Evolutionary conservation across 2,113 vertebrate genomes (phyloP), one percentile per base, ranked within the genome.

Genomic region (Proterorhinus semilunaris): DNA sequence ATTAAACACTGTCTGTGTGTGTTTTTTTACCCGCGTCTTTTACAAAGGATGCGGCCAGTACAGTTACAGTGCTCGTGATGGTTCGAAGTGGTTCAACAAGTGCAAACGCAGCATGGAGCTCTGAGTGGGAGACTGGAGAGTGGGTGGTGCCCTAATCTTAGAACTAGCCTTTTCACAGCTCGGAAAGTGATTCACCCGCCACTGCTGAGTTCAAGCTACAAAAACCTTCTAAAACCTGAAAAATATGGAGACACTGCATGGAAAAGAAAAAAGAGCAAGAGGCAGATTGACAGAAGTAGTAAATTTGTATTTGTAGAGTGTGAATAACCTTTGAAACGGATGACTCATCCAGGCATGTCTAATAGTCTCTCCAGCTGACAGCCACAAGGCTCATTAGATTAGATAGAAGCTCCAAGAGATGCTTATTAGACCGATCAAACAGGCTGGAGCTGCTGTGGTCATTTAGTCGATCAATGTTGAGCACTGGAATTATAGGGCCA

Each of bases 121-220:
- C 42, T 44, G 52, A 71, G 46, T 17, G 17, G 72, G 63, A 67
- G 67, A 75, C 65, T 66, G 69, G 43, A 75, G 78, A 84, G 89
- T 84, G 86, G 82, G 82, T 44, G 72, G 59, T 43, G 7, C 72
- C 74, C 67, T 75, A 67, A 78, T 86, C 63, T 74, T 71, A 74
- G 50, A 75, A 69, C 53, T 46, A 68, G 72, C 27, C 66, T 75
- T 78, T 78, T 83, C 75, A 79, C 82, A 83, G 76, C 69, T 62
- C 61, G 44, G 75, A 2, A 17, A 73, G 64, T 80, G 83, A 83
- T 82, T 82, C 85, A 75, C 68, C 72, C 79, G 45, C 72, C 79
- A 43, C 71, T 7, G 54, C 68, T n/a, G 62, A 66, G 52, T 69
- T 81, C 65, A 62, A 46, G 71, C 66, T 51, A 72, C 66, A 12